A percentile compares a stretch with the other conserved stretches of the same genome.
These are phyloP conservation scores for Thecocarcelia acutangulata DNA, from an alignment of 2,888 invertebrate genomes.

Conservation along the genomic window DNA sequence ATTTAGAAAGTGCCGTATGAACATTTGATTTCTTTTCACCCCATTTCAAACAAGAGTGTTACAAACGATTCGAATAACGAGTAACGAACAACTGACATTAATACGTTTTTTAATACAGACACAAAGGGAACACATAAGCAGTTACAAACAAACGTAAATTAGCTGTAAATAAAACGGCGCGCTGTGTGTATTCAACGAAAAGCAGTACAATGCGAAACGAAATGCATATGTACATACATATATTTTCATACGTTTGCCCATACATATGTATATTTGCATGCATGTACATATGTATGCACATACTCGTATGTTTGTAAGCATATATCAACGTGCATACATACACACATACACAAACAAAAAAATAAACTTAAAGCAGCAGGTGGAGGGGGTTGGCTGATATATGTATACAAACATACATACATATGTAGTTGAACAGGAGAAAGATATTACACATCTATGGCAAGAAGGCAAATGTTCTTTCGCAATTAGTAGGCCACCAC, in stretches of 20 bases:
- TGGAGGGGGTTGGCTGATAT: slow-evolving; percentile 28
- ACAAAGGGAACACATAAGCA: slow-evolving; percentile 39
- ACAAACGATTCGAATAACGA: slow-evolving; percentile 34
- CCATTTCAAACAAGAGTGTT: slow-evolving; percentile 8
- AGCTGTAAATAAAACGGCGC: slow-evolving; percentile 54
- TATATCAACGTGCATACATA: no score
- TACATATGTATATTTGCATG: background rate
- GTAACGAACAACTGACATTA: slow-evolving; percentile 54
- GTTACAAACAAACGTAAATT: slow-evolving; percentile 31
- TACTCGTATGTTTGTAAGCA: background rate
- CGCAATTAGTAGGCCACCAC: slow-evolving; percentile 56
- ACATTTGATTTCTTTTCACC: slow-evolving; percentile 2
- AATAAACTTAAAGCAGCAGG: slow-evolving; percentile 54
- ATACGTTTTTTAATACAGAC: slow-evolving; percentile 34
- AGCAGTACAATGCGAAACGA: slow-evolving; percentile 36
- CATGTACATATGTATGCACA: background rate
- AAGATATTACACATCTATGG: background rate
- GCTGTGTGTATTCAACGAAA: slow-evolving; percentile 69
- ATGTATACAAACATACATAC: slow-evolving; percentile 1
- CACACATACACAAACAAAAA: no score
- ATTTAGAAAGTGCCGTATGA: background rate
- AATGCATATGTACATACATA: background rate
- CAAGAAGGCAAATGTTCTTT: slow-evolving; percentile 28
- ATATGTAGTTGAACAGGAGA: no score
- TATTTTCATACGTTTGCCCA: background rate